Conservation (phyloP, 2,888 invertebrate genomes). For the Andricus curvator region DNA sequence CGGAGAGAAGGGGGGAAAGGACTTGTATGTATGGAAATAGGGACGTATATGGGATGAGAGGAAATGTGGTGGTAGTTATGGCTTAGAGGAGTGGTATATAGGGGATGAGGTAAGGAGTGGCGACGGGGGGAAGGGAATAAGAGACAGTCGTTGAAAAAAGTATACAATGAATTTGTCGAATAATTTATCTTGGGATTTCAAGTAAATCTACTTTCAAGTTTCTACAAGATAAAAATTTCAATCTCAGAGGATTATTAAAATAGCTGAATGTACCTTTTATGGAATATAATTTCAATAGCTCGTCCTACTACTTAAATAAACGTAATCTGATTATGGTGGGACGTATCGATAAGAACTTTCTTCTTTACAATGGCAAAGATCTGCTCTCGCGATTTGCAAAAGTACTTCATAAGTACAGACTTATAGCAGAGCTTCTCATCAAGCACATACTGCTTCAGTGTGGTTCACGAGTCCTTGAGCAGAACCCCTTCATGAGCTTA, state of each 20-base stretch:
- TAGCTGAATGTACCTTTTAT: not conserved
- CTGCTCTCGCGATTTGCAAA: not conserved
- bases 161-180: too few species aligned
- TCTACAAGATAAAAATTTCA: not conserved
- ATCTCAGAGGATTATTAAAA: not conserved
- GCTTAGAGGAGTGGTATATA: too few species aligned
- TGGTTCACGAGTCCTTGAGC: constrained; percentile 21
- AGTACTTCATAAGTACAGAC: constrained; percentile 17
- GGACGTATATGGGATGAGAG: too few species aligned
- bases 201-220: not conserved
- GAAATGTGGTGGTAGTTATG: too few species aligned
- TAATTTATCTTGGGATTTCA: too few species aligned
- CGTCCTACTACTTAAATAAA: not conserved
- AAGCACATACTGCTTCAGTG: not conserved
- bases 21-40: too few species aligned
- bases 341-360: not conserved
- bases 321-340: constrained; percentile 4
- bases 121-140: too few species aligned
- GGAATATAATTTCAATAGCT: not conserved
- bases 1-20: too few species aligned
- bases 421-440: constrained; percentile 21
- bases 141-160: too few species aligned
- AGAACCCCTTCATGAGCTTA: constrained; percentile 16
- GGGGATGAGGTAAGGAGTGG: too few species aligned
- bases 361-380: constrained; percentile 15